A percentile compares a stretch with the other conserved stretches of the same genome.
Conservation (phyloP, 2,797 vertebrate genomes). For the Rhyacichthys aspro region DNA sequence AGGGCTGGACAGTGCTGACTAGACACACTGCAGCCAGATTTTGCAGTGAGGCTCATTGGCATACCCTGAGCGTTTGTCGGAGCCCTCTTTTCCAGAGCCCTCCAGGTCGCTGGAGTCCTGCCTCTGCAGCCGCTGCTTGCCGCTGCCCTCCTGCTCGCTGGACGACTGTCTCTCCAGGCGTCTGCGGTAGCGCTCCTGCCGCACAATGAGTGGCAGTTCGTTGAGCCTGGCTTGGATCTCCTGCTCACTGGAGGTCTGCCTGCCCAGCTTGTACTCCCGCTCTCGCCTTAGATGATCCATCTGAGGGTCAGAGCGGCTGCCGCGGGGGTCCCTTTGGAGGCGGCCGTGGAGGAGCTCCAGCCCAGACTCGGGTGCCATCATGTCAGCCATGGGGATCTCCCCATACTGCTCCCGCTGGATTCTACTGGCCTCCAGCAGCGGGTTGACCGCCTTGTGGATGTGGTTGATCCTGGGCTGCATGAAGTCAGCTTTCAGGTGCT, state of each 20-base stretch:
- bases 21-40: constrained; percentile 20
- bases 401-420: constrained; percentile 66
- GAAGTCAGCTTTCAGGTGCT: constrained; percentile 87
- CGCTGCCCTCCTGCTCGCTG: constrained; percentile 83
- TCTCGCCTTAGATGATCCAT: constrained; percentile 83
- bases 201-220: constrained; percentile 77
- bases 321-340: constrained; percentile 80
- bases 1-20: constrained; percentile 22
- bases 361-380: constrained; percentile 75
- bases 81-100: constrained; percentile 81
- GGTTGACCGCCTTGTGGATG: constrained; percentile 81
- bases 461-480: constrained; percentile 89
- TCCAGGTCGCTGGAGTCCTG: constrained; percentile 91
- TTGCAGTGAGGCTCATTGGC: constrained; percentile 33
- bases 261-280: constrained; percentile 80
- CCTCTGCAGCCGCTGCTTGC: constrained; percentile 83
- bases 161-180: constrained; percentile 82
- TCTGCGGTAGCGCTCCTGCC: constrained; percentile 81
- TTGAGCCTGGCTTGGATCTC: constrained; percentile 81
- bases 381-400: constrained; percentile 78
- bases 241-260: constrained; percentile 82
- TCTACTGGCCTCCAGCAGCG: constrained; percentile 70
- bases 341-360: constrained; percentile 78
- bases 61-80: constrained; percentile 82
- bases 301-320: constrained; percentile 81